Percentiles rank a stretch among this genome's conserved stretches.
phyloP scores from a whole-genome alignment of 2,888 invertebrate species.

The Cryptocephalus moraei region DNA sequence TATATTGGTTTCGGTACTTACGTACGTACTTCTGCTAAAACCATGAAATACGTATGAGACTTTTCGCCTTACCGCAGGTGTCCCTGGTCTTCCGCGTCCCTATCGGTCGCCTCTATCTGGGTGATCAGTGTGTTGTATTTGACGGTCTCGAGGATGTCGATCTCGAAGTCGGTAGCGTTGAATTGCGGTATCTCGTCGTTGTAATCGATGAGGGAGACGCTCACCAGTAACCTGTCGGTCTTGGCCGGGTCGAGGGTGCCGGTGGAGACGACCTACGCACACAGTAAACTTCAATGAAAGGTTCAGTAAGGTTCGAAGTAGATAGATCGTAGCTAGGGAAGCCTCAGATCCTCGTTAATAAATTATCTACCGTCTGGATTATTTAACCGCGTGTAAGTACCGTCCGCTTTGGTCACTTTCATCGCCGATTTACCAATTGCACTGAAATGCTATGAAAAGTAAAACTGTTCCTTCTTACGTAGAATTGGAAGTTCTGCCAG shows the following conservation, averaged over 20 bases:
- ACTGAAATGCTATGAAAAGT: too few species aligned
- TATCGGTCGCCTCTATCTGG: constrained; percentile 46
- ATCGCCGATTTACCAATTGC: too few species aligned
- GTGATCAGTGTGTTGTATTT: constrained; percentile 40
- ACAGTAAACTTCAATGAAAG: neutral
- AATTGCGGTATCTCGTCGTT: constrained; percentile 65
- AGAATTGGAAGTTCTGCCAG: constrained; percentile 41
- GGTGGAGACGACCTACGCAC: neutral
- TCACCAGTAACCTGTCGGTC: constrained; percentile 18
- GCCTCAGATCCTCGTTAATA: too few species aligned
- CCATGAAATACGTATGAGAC: too few species aligned
- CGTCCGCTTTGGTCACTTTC: too few species aligned
- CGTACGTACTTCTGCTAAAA: too few species aligned
- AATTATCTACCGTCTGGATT: too few species aligned
- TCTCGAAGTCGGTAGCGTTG: constrained; percentile 31
- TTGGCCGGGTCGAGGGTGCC: constrained; percentile 4
- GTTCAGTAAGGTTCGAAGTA: too few species aligned
- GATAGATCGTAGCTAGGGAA: too few species aligned
- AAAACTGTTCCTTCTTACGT: constrained; percentile 22
- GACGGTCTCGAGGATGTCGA: constrained; percentile 47
- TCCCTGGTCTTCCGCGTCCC: constrained; percentile 46
- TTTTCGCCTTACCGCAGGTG: too few species aligned
- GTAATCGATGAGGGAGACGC: constrained; percentile 40
- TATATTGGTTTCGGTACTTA: too few species aligned
- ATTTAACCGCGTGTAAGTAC: too few species aligned